Evolutionary conservation across 2,797 vertebrate genomes (phyloP), one percentile per base, ranked within the genome.

Genomic region (Chelon auratus): DNA sequence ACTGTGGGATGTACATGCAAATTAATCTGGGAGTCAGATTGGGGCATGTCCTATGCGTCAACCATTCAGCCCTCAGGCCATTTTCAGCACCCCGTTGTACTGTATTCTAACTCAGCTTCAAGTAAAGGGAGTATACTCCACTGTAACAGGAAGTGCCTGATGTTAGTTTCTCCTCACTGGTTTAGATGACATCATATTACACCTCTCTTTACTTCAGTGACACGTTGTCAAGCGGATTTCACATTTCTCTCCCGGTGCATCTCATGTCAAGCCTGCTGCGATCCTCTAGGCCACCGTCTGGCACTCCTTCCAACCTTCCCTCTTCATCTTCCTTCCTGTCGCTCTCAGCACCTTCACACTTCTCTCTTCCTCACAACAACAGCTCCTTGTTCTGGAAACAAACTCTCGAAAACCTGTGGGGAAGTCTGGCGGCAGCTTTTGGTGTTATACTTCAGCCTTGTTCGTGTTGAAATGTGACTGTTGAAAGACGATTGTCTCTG

Each of bases 331-430:
- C 60, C 53, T 50, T 45, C 66, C 70, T 62, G 76, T 81, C 37
- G 12, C 79, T 56, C 42, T 62, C 39, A 68, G 87, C 61, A 4
- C 45, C 79, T 82, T 87, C 82, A 75, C 89, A 84, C 81, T 59
- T 68, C 63, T 68, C 68, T 37, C 40, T 77, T 75, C 61, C 69
- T 76, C 42, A 47, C 60, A 63, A 18, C 75, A 67, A 9, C 30
- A 33, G 30, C 47, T 66, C 5, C 61, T 50, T 48, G 58, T 54
- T 69, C 59, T 54, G 47, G 47, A 48, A 64, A 61, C 33, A 80
- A 33, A 62, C n/a, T 61, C 60, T 40, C 45, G 14, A 62, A 75
- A 64, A 37, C 40, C 40, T 0, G 9, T 51, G 14, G 11, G 26
- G 15, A 57, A 60, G 22, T 42, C 15, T 15, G 47, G 12, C 3